Evolutionary conservation across 2,888 invertebrate species (phyloP).

Genomic region (Hyposoter dolosus): DNA sequence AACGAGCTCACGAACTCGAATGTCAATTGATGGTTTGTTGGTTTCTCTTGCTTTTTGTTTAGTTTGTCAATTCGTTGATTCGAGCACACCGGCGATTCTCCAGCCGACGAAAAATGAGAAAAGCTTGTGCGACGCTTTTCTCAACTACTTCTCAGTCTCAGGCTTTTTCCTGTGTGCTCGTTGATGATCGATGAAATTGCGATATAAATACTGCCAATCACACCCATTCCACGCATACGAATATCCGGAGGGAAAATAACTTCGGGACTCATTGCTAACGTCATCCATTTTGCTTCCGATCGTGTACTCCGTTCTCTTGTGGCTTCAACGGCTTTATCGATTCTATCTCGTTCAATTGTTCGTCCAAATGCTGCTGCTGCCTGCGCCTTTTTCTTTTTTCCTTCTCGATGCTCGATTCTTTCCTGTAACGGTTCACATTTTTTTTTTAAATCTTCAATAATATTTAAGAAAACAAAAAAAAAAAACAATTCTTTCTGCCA

Average conservation of each 20-base stretch:
- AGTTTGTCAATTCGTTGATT: slow-evolving; percentile 6
- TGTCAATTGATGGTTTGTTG: neutral
- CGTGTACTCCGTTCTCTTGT: slow-evolving; percentile 80
- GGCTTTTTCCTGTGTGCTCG: slow-evolving; percentile 14
- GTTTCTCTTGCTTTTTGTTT: slow-evolving; percentile 8
- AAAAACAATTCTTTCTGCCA: too few species aligned
- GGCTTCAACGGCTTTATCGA: slow-evolving; percentile 78
- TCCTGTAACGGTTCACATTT: slow-evolving; percentile 52
- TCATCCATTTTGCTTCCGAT: slow-evolving; percentile 81
- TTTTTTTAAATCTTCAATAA: neutral
- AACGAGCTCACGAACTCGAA: slow-evolving; percentile 3
- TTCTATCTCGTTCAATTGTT: slow-evolving; percentile 77
- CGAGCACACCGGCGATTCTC: neutral
- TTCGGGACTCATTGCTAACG: slow-evolving; percentile 59
- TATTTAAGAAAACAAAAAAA: too few species aligned
- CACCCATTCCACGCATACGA: slow-evolving; percentile 55
- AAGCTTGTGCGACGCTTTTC: neutral
- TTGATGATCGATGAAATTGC: slow-evolving; percentile 62
- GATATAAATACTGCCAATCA: slow-evolving; percentile 68
- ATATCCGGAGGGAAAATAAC: slow-evolving; percentile 21
- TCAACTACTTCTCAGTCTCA: slow-evolving; percentile 4
- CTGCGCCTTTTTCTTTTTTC: slow-evolving; percentile 72
- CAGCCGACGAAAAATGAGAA: neutral
- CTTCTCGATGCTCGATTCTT: slow-evolving; percentile 72
- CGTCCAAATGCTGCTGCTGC: slow-evolving; percentile 73